These are phyloP conservation scores for Zaprionus obscuricornis DNA, from an alignment of 2,888 invertebrate species.

Conservation along the genomic window DNA sequence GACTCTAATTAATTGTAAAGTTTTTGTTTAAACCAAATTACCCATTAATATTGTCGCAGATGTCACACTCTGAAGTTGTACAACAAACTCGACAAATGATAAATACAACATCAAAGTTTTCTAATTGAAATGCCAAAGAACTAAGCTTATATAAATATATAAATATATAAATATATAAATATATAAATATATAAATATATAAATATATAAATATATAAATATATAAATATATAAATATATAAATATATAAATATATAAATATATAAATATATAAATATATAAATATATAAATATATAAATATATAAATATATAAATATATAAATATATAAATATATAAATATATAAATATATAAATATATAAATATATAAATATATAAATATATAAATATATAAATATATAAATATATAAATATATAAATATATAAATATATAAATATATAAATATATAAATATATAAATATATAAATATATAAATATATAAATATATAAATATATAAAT, in stretches of 20 bases:
- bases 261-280: neutral
- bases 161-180: neutral
- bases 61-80: conserved; percentile 52
- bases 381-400: neutral
- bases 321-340: neutral
- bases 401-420: neutral
- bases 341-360: neutral
- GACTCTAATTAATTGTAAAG: conserved; percentile 75
- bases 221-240: neutral
- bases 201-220: neutral
- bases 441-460: neutral
- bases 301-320: neutral
- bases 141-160: neutral
- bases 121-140: conserved; percentile 40
- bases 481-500: neutral
- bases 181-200: neutral
- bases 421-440: neutral
- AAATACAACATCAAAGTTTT: conserved; percentile 67
- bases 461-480: neutral
- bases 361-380: neutral
- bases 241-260: neutral
- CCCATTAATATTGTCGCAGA: conserved; percentile 76
- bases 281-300: neutral
- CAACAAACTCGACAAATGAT: conserved; percentile 47
- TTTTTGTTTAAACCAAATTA: conserved; percentile 52